phyloP scores from a whole-genome alignment of 1,140 invertebrate species.

The Patella vulgata region DNA sequence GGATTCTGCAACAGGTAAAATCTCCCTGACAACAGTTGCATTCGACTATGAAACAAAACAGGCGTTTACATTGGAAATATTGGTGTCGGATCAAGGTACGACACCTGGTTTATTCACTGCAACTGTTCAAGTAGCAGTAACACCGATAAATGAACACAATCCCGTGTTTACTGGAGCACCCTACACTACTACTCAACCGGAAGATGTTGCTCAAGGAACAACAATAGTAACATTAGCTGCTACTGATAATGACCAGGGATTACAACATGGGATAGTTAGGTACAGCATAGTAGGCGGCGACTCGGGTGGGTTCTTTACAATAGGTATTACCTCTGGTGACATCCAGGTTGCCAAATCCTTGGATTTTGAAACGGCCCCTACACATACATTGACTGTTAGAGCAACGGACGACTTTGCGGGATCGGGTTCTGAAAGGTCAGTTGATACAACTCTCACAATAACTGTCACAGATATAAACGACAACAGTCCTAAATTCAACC shows the following conservation, averaged over 20 bases:
- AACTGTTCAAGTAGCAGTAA: slow-evolving; percentile 17
- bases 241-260: slow-evolving; percentile 20
- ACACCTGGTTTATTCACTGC: slow-evolving; percentile 1
- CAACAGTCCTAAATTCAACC: slow-evolving; percentile 44
- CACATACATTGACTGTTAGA: slow-evolving; percentile 26
- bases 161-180: slow-evolving; percentile 20
- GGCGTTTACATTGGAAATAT: slow-evolving; percentile 19
- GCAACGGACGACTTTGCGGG: slow-evolving; percentile 33
- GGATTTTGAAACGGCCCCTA: slow-evolving; percentile 23
- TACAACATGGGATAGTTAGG: slow-evolving; percentile 28
- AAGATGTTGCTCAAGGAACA: slow-evolving; percentile 4
- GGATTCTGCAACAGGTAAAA: slow-evolving; percentile 15
- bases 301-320: slow-evolving; percentile 28
- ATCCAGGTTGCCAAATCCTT: slow-evolving; percentile 26
- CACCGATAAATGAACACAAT: slow-evolving; percentile 30
- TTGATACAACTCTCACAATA: slow-evolving; percentile 18
- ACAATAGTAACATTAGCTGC: slow-evolving; percentile 20
- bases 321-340: slow-evolving; percentile 23
- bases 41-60: slow-evolving; percentile 43
- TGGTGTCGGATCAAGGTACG: slow-evolving; percentile 21
- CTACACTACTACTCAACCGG: slow-evolving; percentile 14
- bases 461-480: slow-evolving; percentile 43
- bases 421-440: slow-evolving; percentile 14
- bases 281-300: slow-evolving; percentile 35
- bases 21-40: slow-evolving; percentile 11